A percentile compares a stretch with the other conserved stretches of the same genome.
These are phyloP conservation scores for Ochlodes sylvanus DNA, from an alignment of 2,888 invertebrate genomes.

Conservation along the genomic window DNA sequence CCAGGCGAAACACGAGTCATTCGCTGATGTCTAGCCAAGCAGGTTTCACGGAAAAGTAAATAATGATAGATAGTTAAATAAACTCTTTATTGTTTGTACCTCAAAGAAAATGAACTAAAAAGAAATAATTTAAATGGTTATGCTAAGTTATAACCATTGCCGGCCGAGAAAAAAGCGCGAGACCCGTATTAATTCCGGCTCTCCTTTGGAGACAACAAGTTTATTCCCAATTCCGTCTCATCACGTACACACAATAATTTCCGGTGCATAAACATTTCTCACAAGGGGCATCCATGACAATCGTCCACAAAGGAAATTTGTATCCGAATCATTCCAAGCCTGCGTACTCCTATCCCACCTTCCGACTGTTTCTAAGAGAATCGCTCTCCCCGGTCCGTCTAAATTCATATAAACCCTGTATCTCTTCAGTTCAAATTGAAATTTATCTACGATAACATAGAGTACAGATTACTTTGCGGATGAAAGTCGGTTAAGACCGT, in stretches of 20 bases:
- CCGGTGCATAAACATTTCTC: slow-evolving; percentile 47
- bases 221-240: slow-evolving; percentile 1
- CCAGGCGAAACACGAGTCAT: no score
- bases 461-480: slow-evolving; percentile 31
- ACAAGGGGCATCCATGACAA: slow-evolving; percentile 59
- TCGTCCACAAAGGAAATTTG: slow-evolving; percentile 67
- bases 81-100: no score
- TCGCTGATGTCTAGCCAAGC: no score
- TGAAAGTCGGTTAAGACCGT: slow-evolving; percentile 15
- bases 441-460: slow-evolving; percentile 37
- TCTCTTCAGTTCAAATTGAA: slow-evolving; percentile 35
- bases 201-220: not conserved
- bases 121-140: no score
- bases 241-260: slow-evolving; percentile 47
- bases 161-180: no score
- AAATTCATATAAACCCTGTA: slow-evolving; percentile 14
- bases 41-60: no score
- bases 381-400: not conserved
- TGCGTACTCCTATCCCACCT: slow-evolving; percentile 47
- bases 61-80: no score
- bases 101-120: no score
- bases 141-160: no score
- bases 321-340: slow-evolving; percentile 63
- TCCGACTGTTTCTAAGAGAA: slow-evolving; percentile 41
- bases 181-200: no score